phyloP scores from a whole-genome alignment of 2,113 vertebrate species.

The Syngnathus scovelli region DNA sequence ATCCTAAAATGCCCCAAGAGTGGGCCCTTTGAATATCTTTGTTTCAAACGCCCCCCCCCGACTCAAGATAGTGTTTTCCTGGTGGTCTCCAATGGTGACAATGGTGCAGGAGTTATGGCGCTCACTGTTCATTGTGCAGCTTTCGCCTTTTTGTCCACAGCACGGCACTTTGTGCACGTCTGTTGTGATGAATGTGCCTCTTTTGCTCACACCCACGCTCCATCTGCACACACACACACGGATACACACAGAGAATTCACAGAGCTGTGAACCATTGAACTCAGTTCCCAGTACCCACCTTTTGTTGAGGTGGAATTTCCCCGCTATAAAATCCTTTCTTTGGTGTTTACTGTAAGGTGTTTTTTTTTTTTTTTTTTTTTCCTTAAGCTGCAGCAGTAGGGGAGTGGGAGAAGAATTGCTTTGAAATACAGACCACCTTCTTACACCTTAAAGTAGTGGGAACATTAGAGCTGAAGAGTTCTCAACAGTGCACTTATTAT shows the following conservation, averaged over 20 bases:
- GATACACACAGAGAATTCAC: conserved; percentile 8
- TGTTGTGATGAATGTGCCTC: conserved; percentile 54
- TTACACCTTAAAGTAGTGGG: background rate
- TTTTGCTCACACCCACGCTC: conserved; percentile 41
- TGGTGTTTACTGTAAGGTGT: conserved; percentile 1
- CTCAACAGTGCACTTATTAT: background rate
- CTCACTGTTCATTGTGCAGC: conserved; percentile 42
- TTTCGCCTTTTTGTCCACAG: conserved; percentile 48
- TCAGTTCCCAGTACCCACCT: conserved; percentile 17
- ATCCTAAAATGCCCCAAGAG: background rate
- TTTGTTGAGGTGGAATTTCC: conserved; percentile 46
- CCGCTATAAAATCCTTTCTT: conserved; percentile 33
- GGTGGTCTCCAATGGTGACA: conserved; percentile 29
- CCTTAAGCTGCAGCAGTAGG: conserved; percentile 12
- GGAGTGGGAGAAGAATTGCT: conserved; percentile 8
- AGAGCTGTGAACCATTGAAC: conserved; percentile 30
- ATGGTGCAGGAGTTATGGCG: conserved; percentile 41
- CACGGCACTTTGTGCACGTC: conserved; percentile 50
- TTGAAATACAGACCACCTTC: conserved; percentile 2
- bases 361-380: conserved; percentile 25
- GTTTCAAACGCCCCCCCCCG: background rate
- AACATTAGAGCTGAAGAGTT: background rate
- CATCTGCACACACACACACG: conserved; percentile 9
- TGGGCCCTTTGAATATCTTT: background rate
- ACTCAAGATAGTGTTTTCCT: background rate